phyloP scores from a whole-genome alignment of 2,888 invertebrate genomes.

The Acanthopleura granulata region DNA sequence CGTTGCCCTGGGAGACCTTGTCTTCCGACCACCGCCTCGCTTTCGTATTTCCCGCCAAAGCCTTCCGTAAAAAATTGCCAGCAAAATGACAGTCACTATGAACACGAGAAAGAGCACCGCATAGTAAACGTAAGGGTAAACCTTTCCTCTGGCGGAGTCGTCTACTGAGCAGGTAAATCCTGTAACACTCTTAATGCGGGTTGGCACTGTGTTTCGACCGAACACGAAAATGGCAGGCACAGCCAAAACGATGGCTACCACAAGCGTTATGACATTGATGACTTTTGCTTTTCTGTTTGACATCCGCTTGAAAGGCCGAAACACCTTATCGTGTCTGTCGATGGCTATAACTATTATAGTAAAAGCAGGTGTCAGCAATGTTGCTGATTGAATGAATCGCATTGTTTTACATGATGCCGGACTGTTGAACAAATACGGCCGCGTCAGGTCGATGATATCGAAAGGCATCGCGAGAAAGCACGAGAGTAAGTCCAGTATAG shows the following conservation, averaged over 20 bases:
- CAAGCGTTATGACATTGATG: constrained; percentile 46
- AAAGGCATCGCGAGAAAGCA: constrained; percentile 26
- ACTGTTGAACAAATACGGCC: constrained; percentile 23
- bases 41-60: constrained; percentile 54
- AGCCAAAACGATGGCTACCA: constrained; percentile 47
- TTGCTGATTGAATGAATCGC: constrained; percentile 36
- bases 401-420: constrained; percentile 23
- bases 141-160: constrained; percentile 49
- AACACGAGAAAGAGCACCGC: constrained; percentile 56
- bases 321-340: constrained; percentile 29
- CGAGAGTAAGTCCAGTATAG: constrained; percentile 23
- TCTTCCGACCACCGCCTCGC: constrained; percentile 24
- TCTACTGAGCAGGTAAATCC: constrained; percentile 58
- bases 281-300: constrained; percentile 39
- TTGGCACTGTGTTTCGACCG: constrained; percentile 44
- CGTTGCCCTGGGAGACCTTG: not conserved
- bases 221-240: constrained; percentile 58
- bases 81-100: constrained; percentile 48
- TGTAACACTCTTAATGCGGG: constrained; percentile 35
- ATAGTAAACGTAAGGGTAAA: constrained; percentile 58
- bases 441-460: constrained; percentile 25
- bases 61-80: constrained; percentile 54
- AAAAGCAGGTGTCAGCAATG: constrained; percentile 34
- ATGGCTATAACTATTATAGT: constrained; percentile 36
- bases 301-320: constrained; percentile 15